Conservation (phyloP, 2,888 invertebrate genomes). For the Folsomia manolachei region DNA sequence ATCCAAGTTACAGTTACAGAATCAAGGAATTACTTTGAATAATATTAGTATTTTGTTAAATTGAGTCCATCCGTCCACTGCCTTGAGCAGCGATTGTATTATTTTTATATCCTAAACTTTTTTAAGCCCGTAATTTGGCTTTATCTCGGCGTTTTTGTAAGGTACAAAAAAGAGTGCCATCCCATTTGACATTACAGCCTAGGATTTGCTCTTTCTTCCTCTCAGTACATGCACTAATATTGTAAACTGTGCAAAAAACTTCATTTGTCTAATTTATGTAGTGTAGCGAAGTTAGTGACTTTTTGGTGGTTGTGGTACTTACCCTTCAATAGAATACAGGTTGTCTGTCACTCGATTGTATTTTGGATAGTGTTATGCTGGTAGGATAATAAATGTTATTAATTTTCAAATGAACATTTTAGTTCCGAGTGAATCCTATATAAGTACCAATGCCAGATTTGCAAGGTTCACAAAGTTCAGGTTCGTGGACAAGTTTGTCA, state of each 20-base stretch:
- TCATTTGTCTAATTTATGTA: not conserved
- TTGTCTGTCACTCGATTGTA: not conserved
- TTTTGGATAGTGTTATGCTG: conserved; percentile 1
- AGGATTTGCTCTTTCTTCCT: too few species aligned
- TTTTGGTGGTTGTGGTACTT: not conserved
- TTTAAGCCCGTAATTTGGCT: too few species aligned
- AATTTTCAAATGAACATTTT: conserved; percentile 11
- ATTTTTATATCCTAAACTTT: too few species aligned
- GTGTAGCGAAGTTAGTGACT: not conserved
- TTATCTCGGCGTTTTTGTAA: too few species aligned
- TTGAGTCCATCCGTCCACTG: too few species aligned
- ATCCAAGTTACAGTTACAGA: too few species aligned
- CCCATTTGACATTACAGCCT: too few species aligned
- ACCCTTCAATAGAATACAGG: not conserved
- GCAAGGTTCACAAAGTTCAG: conserved; percentile 21
- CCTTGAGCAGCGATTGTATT: too few species aligned
- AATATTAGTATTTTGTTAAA: too few species aligned
- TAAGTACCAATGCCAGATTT: conserved; percentile 13
- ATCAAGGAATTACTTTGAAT: too few species aligned
- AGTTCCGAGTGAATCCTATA: conserved; percentile 12
- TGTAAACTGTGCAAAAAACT: not conserved
- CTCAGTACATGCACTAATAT: conserved; percentile 1
- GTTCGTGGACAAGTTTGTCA: conserved; percentile 9
- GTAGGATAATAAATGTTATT: conserved; percentile 12
- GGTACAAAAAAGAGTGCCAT: too few species aligned